Conservation (phyloP, 1,140 invertebrate species). For the Brachionus rubens region DNA sequence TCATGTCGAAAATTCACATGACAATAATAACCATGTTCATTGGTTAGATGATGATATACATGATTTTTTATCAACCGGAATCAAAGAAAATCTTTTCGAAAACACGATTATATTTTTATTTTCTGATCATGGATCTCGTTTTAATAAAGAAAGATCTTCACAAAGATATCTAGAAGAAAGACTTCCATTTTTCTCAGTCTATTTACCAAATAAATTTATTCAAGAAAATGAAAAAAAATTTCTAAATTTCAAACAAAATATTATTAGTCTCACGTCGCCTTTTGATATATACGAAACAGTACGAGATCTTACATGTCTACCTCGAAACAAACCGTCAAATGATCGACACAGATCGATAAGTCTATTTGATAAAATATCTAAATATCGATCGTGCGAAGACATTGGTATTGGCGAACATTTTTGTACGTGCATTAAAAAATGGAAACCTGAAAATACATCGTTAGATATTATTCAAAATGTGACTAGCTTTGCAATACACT, state of each 20-base stretch:
- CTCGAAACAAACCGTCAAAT: background rate
- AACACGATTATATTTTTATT: slow-evolving; percentile 52
- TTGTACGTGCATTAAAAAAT: slow-evolving; percentile 83
- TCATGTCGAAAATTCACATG: slow-evolving; percentile 49
- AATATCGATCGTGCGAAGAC: slow-evolving; percentile 73
- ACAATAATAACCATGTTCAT: slow-evolving; percentile 48
- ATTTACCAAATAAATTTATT: slow-evolving; percentile 14
- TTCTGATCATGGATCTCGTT: slow-evolving; percentile 53
- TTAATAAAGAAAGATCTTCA: slow-evolving; percentile 30
- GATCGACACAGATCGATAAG: slow-evolving; percentile 54
- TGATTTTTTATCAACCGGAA: slow-evolving; percentile 48
- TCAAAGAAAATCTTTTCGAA: slow-evolving; percentile 48
- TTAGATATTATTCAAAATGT: slow-evolving; percentile 58
- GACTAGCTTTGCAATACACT: slow-evolving; percentile 64
- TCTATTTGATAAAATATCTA: slow-evolving; percentile 64
- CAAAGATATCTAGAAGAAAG: slow-evolving; percentile 36
- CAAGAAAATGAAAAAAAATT: slow-evolving; percentile 5
- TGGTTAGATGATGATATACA: slow-evolving; percentile 49
- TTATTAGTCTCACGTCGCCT: slow-evolving; percentile 70
- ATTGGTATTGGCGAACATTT: slow-evolving; percentile 87
- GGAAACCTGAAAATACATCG: slow-evolving; percentile 60
- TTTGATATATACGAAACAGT: slow-evolving; percentile 76
- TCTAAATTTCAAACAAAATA: slow-evolving; percentile 19
- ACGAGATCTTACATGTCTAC: slow-evolving; percentile 53
- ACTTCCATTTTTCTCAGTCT: slow-evolving; percentile 27